Percentiles rank a stretch among this genome's conserved stretches.
phyloP scores from a whole-genome alignment of 2,113 vertebrate genomes.

The Urocolius indicus region DNA sequence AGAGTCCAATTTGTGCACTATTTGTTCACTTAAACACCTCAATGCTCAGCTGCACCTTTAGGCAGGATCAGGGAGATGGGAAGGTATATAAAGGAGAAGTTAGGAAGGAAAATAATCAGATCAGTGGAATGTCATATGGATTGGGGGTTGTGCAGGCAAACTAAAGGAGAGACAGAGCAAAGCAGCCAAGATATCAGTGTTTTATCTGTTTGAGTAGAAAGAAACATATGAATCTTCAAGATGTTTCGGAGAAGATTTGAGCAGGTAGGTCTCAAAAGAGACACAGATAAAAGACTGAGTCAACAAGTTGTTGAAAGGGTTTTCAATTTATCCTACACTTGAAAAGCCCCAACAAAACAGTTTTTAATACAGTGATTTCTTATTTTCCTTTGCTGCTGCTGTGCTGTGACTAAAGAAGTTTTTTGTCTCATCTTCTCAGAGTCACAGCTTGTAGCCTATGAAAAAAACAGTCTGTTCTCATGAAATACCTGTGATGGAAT shows the following conservation, averaged over 20 bases:
- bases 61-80: not conserved
- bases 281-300: not conserved
- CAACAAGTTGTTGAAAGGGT: not conserved
- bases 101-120: not conserved
- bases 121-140: not conserved
- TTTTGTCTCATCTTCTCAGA: conserved; percentile 14
- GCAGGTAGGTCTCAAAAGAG: not conserved
- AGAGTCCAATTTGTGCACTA: not conserved
- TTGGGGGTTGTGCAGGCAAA: not conserved
- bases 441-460: not conserved
- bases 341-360: not conserved
- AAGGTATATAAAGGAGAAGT: not conserved
- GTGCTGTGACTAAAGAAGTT: not conserved
- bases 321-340: not conserved
- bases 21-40: not conserved
- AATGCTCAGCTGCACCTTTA: not conserved
- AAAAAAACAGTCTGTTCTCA: not conserved
- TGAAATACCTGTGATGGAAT: conserved; percentile 3
- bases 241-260: not conserved
- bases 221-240: not conserved
- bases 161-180: not conserved
- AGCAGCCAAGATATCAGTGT: not conserved
- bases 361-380: not conserved
- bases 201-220: not conserved
- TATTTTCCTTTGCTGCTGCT: not conserved